Evolutionary conservation across 2,113 vertebrate species (phyloP), one percentile per base, ranked within the genome.

Genomic region (Zosterops borbonicus): DNA sequence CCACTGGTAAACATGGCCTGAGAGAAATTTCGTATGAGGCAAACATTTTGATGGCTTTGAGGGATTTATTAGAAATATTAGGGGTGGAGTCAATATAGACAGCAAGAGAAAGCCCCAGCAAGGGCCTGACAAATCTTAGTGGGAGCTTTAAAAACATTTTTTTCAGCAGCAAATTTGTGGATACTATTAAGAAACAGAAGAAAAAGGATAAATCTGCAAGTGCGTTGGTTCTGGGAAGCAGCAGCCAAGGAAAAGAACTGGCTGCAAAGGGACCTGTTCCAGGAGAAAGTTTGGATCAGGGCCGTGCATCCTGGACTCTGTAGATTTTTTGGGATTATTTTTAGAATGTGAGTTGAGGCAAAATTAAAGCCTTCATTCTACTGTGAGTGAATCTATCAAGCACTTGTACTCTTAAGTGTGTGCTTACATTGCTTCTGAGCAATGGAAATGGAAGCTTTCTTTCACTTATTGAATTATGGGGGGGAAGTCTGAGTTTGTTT

Each of bases 391-490:
- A 28, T 17, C 9, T 50, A 37, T 22, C n/a, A 41, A 53, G 2
- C 1, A 0, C 16, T 58, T 53, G 27, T 28, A 37, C 9, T 60
- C 31, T 52, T 12, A 44, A 2, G 9, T 35, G 21, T 19, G 24
- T 17, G 12, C 5, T 92, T 75, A 37, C 41, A 33, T 6, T 24
- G 12, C 33, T 67, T 41, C 60, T 81, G 35, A 93, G 24, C 41
- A 35, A 35, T 35, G 35, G 35, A 35, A 35, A 29, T 12, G 10
- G 20, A 74, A 87, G 16, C 3, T 80, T 80, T 42, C 67, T 31
- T 75, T 73, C 27, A 4, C 7, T 27, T 62, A 74, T 0, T 62
- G 20, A 77, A 81, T 6, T 12, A 6, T 2, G 2, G 0, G 2
- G 4, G 5, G 39, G 2, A 5, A 28, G 5, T 27, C 46, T 29